A percentile compares a stretch with the other conserved stretches of the same genome.
Evolutionary conservation across 2,113 vertebrate species (phyloP).

Genomic region (Ictalurus punctatus): DNA sequence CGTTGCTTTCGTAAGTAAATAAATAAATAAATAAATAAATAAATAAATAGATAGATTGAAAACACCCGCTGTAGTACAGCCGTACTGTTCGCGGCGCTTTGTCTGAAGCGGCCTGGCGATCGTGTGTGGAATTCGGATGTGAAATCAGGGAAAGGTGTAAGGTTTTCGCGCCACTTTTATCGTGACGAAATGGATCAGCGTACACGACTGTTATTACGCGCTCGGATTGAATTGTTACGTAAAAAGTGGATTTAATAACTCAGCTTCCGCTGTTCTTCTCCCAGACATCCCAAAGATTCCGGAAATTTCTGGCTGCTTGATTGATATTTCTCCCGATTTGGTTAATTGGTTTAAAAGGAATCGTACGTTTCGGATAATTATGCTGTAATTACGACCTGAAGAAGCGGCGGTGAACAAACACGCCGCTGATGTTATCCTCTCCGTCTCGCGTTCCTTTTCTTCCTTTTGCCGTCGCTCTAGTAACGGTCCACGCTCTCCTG

Average conservation of each 20-base stretch:
- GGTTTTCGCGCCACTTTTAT: background rate
- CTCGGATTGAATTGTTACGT: background rate
- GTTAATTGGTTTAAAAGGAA: background rate
- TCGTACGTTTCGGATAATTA: background rate
- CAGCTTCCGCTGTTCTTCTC: background rate
- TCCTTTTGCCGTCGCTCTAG: background rate
- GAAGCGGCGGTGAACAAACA: background rate
- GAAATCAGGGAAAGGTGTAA: background rate
- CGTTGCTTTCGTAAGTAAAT: background rate
- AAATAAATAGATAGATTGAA: too few relatives aligned
- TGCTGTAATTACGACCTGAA: background rate
- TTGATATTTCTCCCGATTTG: background rate
- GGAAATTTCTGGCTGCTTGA: background rate
- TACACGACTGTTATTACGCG: background rate
- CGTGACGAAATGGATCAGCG: background rate
- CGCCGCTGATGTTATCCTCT: slow-evolving; percentile 12
- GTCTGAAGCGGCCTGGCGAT: too few relatives aligned
- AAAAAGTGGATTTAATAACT: background rate
- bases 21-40: too few relatives aligned
- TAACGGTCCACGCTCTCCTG: background rate
- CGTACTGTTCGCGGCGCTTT: background rate
- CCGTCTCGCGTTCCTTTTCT: background rate
- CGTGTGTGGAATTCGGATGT: background rate
- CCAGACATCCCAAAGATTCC: background rate
- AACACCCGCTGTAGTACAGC: background rate